Conservation (phyloP, 2,888 invertebrate species). For the Epirrita christyi region DNA sequence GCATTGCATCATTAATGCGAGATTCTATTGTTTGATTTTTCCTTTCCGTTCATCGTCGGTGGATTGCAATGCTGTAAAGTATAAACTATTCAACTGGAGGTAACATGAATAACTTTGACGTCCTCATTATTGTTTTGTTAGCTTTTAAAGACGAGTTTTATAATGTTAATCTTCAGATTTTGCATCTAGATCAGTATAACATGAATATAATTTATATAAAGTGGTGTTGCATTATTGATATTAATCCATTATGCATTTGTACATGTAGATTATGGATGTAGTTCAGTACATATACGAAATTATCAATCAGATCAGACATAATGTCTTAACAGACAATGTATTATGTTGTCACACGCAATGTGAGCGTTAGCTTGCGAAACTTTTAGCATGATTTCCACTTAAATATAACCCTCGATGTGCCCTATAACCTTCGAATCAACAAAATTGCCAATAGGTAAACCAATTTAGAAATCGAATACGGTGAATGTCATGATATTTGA, state of each 20-base stretch:
- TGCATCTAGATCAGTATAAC: slow-evolving; percentile 16
- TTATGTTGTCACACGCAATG: background rate
- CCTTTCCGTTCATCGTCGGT: no score
- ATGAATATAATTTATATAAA: slow-evolving; percentile 12
- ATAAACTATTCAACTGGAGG: no score
- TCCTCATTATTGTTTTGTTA: no score
- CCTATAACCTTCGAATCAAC: background rate
- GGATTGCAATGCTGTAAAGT: no score
- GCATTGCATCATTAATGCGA: no score
- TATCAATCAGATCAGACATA: background rate
- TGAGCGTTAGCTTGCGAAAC: background rate
- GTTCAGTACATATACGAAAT: slow-evolving; percentile 2
- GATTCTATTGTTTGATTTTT: no score
- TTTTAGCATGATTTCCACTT: no score
- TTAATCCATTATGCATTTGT: background rate
- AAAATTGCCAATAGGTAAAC: background rate
- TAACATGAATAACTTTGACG: no score
- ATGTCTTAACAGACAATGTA: no score
- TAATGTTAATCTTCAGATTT: slow-evolving; percentile 7
- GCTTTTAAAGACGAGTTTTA: background rate
- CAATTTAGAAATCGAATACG: background rate
- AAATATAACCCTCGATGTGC: background rate
- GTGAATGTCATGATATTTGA: no score
- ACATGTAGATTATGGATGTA: slow-evolving; percentile 5
- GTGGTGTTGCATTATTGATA: background rate